Evolutionary conservation across 2,797 vertebrate species (phyloP).

Genomic region (Pipistrellus pipistrellus): DNA sequence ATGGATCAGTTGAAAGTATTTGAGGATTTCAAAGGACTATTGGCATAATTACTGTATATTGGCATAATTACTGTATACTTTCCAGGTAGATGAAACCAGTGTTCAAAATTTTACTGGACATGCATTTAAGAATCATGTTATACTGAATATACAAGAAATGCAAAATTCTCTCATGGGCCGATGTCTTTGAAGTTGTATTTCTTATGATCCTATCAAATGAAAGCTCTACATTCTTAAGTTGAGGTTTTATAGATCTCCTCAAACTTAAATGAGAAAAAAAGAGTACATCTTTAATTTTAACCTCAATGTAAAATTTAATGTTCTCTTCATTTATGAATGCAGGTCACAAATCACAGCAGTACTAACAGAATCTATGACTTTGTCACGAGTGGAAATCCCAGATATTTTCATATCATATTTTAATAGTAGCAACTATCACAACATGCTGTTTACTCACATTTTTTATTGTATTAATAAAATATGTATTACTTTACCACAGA

Average conservation of each 20-base stretch:
- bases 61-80: not conserved
- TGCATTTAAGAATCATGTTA: not conserved
- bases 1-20: not conserved
- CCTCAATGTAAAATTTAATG: not conserved
- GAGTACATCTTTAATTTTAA: constrained; percentile 17
- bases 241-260: not conserved
- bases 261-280: constrained; percentile 19
- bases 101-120: constrained; percentile 7
- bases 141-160: not conserved
- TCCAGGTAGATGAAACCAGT: not conserved
- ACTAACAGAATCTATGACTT: not conserved
- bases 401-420: not conserved
- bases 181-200: constrained; percentile 8
- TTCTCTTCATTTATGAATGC: constrained; percentile 22
- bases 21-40: not conserved
- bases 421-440: not conserved
- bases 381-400: not conserved
- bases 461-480: constrained; percentile 6
- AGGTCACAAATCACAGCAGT: not conserved
- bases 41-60: not conserved
- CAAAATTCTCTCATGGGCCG: not conserved
- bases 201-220: not conserved
- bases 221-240: not conserved
- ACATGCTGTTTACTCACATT: not conserved
- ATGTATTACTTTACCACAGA: not conserved